phyloP scores from a whole-genome alignment of 2,113 vertebrate genomes.

The Sylvietta virens region DNA sequence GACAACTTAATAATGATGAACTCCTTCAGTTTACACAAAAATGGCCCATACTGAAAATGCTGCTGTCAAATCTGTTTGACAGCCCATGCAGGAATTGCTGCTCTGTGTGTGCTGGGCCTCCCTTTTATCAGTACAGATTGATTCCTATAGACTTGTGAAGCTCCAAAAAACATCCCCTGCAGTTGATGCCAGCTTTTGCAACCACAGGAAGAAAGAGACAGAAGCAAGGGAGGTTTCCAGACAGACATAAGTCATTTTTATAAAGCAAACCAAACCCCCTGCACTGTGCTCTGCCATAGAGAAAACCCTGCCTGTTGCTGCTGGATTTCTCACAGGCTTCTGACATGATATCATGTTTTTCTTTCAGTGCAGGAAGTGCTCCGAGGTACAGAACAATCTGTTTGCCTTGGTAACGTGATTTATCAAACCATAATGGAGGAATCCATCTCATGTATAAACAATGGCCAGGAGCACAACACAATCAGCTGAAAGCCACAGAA shows the following conservation, averaged over 20 bases:
- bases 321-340: background rate
- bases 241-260: background rate
- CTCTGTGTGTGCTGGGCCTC: background rate
- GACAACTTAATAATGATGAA: slow-evolving; percentile 34
- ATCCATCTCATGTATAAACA: background rate
- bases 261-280: background rate
- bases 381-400: background rate
- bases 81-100: background rate
- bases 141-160: background rate
- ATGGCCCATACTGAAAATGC: background rate
- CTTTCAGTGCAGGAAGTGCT: background rate
- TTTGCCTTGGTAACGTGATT: background rate
- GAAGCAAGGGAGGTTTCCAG: background rate
- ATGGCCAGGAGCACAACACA: background rate
- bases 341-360: background rate
- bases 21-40: background rate
- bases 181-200: background rate
- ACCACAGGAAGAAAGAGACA: background rate
- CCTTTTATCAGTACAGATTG: background rate
- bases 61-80: background rate
- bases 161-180: background rate
- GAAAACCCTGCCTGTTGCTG: background rate
- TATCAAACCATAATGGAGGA: background rate
- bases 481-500: background rate
- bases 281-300: background rate